Base-by-base conservation (phyloP, 1,140 invertebrate species). In the Pectinophora gossypiella region DNA sequence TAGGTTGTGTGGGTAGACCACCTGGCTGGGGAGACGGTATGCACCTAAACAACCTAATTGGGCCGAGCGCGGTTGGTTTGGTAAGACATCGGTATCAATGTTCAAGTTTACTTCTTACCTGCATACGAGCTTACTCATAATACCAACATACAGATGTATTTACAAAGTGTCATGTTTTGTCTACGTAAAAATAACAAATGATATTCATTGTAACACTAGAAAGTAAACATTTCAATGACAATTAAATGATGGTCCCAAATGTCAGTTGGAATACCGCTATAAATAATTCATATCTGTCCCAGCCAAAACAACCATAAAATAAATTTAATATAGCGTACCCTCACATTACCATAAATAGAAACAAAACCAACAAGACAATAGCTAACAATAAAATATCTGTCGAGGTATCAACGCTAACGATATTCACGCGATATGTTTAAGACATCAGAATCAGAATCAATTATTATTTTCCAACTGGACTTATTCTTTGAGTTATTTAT, bases 371-470 rank as follows among this genome's bases (percentile, higher is more conserved):
- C 43, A 19, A 13, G 9, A 20, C 12, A 15, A 22, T 45, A 19
- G 18, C 43, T 19, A 20, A 32, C 27, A 32, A 32, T 38, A 38
- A 22, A 49, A 38, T 15, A 21, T 49, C 19, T 35, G 46, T 32
- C 4, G 10, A 27, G 12, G 23, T 5, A 48, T 9, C 9, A 48
- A 52, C 16, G 36, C 15, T 40, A 40, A 40, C 43, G 40, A 60
- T 56, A 54, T 51, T 54, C 50, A 58, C 49, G 54, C 62, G 63
- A 69, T 62, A 65, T 76, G 72, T 79, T 86, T 82, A 84, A 86
- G 83, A 83, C 78, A 86, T 86, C 83, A 84, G 76, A 80, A 76
- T 85, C 83, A 84, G 76, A 82, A 77, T 79, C 76, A 77, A 82
- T 84, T 82, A 82, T 81, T 74, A 72, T 76, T 80, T 63, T 64